Evolutionary conservation across 2,797 vertebrate species (phyloP).

Genomic region (Siniperca obscura): DNA sequence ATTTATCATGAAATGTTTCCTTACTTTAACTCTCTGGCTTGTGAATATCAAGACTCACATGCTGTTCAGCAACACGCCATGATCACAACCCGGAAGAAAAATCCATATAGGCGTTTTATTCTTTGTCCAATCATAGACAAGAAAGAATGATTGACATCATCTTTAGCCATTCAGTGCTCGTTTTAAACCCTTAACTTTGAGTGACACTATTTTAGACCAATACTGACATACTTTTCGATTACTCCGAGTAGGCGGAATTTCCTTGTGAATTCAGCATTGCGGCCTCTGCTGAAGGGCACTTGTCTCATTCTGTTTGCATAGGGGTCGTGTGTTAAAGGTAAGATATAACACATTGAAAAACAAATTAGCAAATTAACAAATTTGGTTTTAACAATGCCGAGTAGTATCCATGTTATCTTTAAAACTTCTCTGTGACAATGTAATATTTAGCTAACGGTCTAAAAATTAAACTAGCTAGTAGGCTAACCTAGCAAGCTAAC

Average conservation of each 20-base stretch:
- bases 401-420: rapidly evolving
- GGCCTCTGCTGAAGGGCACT: constrained; percentile 83
- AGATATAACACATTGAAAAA: not conserved
- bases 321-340: constrained; percentile 71
- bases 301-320: constrained; percentile 35
- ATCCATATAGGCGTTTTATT: rapidly evolving
- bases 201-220: constrained; percentile 45
- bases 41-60: constrained; percentile 76
- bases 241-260: constrained; percentile 69
- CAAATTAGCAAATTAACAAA: rapidly evolving
- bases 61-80: constrained; percentile 79
- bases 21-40: constrained; percentile 31
- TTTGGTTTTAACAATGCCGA: rapidly evolving
- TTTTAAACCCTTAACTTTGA: rapidly evolving
- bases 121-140: constrained; percentile 65
- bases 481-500: constrained; percentile 54
- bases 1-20: not conserved
- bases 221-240: rapidly evolving
- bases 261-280: constrained; percentile 60
- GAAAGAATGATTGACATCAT: constrained; percentile 28
- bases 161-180: constrained; percentile 22
- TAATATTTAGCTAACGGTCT: rapidly evolving
- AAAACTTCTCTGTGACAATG: rapidly evolving
- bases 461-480: constrained; percentile 1
- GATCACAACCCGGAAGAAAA: constrained; percentile 77